Percentiles rank a stretch among this genome's conserved stretches.
Conservation (phyloP, 1,140 invertebrate species). For the Drosophila elegans region DNA sequence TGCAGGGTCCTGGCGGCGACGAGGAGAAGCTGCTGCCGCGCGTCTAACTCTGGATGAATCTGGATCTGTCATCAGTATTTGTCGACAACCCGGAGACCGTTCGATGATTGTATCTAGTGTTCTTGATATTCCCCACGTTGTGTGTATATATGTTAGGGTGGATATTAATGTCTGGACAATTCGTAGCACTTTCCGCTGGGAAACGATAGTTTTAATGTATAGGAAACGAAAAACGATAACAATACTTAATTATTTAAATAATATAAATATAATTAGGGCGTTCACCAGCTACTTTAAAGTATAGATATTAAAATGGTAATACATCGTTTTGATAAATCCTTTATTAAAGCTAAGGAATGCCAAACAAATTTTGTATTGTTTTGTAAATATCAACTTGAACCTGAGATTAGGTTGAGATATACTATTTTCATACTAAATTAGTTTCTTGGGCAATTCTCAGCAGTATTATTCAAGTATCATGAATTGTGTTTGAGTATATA, state of each 20-base stretch:
- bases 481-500: no score
- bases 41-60: conserved; percentile 40
- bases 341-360: background rate
- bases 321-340: background rate
- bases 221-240: background rate
- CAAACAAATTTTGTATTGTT: background rate
- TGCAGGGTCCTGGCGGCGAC: conserved; percentile 24
- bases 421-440: background rate
- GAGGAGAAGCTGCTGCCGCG: conserved; percentile 78
- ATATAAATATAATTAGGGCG: conserved; percentile 1
- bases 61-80: conserved; percentile 61
- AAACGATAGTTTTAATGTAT: conserved; percentile 3
- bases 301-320: background rate
- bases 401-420: background rate
- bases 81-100: conserved; percentile 14
- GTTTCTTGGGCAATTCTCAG: background rate
- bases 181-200: conserved; percentile 8
- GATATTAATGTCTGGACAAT: conserved; percentile 25
- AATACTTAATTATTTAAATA: conserved; percentile 13
- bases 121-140: conserved; percentile 18
- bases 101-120: conserved; percentile 12
- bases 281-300: conserved; percentile 1
- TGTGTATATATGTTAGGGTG: conserved; percentile 15
- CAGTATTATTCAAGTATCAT: background rate
- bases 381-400: conserved; percentile 8